Percentiles rank a stretch among this genome's conserved stretches.
Conservation (phyloP, 1,140 invertebrate genomes). For the Eulimnadia texana region DNA sequence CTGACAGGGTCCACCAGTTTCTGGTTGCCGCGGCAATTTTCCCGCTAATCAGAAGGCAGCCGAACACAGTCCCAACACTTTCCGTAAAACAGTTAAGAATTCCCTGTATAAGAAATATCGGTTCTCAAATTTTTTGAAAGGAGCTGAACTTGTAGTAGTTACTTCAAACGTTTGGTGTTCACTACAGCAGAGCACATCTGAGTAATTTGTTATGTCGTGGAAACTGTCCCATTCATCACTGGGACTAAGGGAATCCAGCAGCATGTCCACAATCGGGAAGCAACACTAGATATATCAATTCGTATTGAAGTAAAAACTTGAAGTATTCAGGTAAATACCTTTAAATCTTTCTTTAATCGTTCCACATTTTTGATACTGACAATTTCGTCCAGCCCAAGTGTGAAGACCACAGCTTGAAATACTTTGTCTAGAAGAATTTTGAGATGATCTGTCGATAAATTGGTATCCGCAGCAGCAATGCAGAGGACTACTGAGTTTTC, state of each 20-base stretch:
- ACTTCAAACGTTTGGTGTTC: slow-evolving; percentile 13
- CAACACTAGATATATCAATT: neutral
- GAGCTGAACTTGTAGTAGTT: neutral
- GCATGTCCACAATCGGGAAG: slow-evolving; percentile 11
- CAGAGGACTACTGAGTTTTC: slow-evolving; percentile 8
- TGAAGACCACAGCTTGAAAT: slow-evolving; percentile 11
- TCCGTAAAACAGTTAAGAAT: slow-evolving; percentile 12
- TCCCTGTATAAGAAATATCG: slow-evolving; percentile 2
- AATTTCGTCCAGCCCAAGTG: slow-evolving; percentile 9
- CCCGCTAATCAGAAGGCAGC: slow-evolving; percentile 4
- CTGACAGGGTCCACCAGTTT: slow-evolving; percentile 12
- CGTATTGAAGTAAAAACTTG: neutral
- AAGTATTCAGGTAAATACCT: neutral
- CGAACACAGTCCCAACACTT: slow-evolving; percentile 17
- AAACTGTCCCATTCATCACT: slow-evolving; percentile 12
- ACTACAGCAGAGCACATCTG: slow-evolving; percentile 8
- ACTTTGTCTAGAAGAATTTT: slow-evolving; percentile 4
- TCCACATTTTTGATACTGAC: slow-evolving; percentile 9
- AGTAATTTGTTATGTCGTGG: slow-evolving; percentile 7
- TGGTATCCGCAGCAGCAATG: slow-evolving; percentile 2
- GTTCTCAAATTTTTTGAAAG: neutral
- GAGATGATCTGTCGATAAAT: slow-evolving; percentile 8
- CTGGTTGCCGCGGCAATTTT: slow-evolving; percentile 14
- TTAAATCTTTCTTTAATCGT: slow-evolving; percentile 10
- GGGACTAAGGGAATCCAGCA: slow-evolving; percentile 6